A percentile compares a stretch with the other conserved stretches of the same genome.
Conservation (phyloP, 2,797 vertebrate genomes). For the Miichthys miiuy region DNA sequence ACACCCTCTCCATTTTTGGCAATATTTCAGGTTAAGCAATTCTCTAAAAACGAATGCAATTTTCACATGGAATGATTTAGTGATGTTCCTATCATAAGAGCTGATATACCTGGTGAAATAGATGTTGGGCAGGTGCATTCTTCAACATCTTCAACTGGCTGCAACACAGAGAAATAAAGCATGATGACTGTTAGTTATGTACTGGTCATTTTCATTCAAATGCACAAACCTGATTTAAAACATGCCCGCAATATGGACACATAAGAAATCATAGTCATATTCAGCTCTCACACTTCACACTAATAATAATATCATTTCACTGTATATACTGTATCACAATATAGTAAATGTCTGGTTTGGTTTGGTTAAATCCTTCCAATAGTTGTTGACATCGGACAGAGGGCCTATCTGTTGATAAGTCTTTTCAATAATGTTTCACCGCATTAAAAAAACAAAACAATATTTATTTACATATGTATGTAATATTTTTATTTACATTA, state of each 20-base stretch:
- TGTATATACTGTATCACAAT: no score
- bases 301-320: neutral
- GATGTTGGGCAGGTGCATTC: constrained; percentile 79
- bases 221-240: neutral
- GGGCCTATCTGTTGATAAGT: no score
- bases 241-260: neutral
- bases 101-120: constrained; percentile 79
- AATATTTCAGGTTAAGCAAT: neutral
- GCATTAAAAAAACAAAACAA: no score
- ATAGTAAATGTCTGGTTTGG: no score
- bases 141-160: constrained; percentile 86
- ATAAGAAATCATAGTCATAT: neutral
- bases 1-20: neutral
- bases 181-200: neutral
- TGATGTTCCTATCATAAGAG: neutral
- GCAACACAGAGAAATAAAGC: constrained; percentile 45
- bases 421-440: no score
- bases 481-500: no score
- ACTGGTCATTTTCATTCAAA: neutral
- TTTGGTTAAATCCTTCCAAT: no score
- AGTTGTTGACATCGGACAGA: no score
- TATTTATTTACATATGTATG: no score
- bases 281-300: neutral
- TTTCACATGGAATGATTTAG: neutral
- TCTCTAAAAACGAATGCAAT: neutral